Evolutionary conservation across 2,888 invertebrate species (phyloP).

Genomic region (Tipula unca): DNA sequence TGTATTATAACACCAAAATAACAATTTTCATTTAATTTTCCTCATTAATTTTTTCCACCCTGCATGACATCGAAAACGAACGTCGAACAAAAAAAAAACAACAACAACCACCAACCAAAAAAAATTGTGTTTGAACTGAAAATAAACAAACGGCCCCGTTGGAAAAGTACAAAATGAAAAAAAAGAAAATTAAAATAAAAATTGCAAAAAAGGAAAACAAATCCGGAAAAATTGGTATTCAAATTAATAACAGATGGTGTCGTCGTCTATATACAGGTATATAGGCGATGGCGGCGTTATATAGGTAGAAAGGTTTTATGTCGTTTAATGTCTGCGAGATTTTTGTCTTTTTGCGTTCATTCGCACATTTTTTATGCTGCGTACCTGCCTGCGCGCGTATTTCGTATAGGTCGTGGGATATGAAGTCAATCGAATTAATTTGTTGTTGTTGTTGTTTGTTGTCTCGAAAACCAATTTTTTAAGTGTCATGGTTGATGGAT

Average conservation of each 20-base stretch:
- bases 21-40: not conserved
- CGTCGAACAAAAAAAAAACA: too few relatives aligned
- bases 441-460: not conserved
- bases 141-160: not conserved
- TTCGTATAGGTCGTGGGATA: not conserved
- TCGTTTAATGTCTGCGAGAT: conserved; percentile 3
- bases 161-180: not conserved
- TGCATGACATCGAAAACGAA: not conserved
- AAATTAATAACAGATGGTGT: conserved; percentile 8
- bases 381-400: not conserved
- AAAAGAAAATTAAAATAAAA: not conserved
- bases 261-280: not conserved
- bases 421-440: not conserved
- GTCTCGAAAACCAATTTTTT: not conserved
- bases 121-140: not conserved
- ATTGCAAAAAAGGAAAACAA: not conserved
- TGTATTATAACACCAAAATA: not conserved
- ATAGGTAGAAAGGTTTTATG: not conserved
- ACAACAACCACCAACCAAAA: not conserved
- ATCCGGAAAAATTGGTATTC: conserved; percentile 8
- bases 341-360: not conserved
- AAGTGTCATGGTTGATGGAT: conserved; percentile 1
- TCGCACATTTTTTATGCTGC: not conserved
- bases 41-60: not conserved
- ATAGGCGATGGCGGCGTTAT: not conserved